These are phyloP conservation scores for Sussaba pulchella DNA, from an alignment of 2,888 invertebrate species.

Conservation along the genomic window DNA sequence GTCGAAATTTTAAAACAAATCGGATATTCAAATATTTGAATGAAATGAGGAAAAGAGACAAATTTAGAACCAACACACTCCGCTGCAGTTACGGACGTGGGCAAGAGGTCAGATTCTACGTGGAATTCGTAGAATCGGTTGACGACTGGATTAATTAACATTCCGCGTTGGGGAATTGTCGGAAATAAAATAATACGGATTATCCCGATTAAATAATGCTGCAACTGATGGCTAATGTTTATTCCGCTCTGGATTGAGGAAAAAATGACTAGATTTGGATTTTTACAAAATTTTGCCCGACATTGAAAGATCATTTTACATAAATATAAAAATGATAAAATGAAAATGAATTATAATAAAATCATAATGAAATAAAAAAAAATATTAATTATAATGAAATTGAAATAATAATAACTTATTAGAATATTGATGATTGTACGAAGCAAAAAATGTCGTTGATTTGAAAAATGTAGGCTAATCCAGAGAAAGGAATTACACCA, in stretches of 20 bases:
- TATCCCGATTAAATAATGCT: no score
- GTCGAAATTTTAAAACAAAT: background rate
- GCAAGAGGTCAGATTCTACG: background rate
- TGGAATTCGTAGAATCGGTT: background rate
- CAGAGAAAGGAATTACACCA: background rate
- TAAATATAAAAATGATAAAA: slow-evolving; percentile 19
- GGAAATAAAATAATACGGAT: no score
- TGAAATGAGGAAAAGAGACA: background rate
- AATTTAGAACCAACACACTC: background rate
- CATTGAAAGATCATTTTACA: slow-evolving; percentile 2
- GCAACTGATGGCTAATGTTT: no score
- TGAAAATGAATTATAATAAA: no score
- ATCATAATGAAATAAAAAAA: no score
- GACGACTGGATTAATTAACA: background rate
- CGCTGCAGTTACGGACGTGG: no score
- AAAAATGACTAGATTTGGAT: slow-evolving; percentile 1
- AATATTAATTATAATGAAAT: no score
- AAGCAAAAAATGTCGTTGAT: no score
- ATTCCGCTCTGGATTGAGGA: no score
- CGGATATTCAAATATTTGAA: slow-evolving; percentile 11
- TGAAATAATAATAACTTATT: no score
- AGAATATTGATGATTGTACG: background rate
- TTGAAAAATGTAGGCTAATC: no score
- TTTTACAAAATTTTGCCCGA: slow-evolving; percentile 4
- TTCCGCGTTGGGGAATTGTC: no score